Percentiles rank a stretch among this genome's conserved stretches.
Conservation (phyloP, 2,797 vertebrate species). For the Nannoperca australis region DNA sequence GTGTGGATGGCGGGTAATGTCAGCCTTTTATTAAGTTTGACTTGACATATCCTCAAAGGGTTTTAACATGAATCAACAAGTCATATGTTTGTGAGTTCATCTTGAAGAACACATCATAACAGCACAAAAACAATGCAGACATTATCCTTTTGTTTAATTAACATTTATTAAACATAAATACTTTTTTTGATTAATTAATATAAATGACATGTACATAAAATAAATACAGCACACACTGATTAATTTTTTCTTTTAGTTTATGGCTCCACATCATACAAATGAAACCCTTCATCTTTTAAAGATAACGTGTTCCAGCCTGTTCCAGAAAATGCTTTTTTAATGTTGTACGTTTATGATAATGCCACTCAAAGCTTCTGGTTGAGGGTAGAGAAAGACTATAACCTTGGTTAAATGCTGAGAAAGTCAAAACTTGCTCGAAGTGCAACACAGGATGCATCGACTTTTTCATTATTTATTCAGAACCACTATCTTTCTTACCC, state of each 20-base stretch:
- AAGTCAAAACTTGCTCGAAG: neutral
- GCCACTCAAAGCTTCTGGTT: neutral
- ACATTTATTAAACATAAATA: too few species aligned
- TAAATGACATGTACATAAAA: too few species aligned
- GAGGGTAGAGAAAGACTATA: neutral
- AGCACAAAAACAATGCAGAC: neutral
- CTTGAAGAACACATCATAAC: neutral
- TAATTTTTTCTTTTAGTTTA: too few species aligned
- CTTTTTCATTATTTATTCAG: neutral
- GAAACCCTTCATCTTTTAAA: too few species aligned
- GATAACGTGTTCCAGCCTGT: too few species aligned
- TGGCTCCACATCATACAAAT: too few species aligned
- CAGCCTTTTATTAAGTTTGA: slow-evolving; percentile 24
- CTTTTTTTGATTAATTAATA: too few species aligned
- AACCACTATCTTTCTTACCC: neutral
- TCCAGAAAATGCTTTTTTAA: neutral
- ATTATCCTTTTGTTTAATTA: neutral
- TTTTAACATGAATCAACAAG: neutral
- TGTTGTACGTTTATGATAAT: neutral
- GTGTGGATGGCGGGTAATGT: neutral
- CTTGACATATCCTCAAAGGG: slow-evolving; percentile 27
- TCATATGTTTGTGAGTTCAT: too few species aligned
- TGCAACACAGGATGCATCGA: neutral
- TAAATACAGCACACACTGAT: too few species aligned
- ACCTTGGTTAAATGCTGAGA: neutral